A percentile compares a stretch with the other conserved stretches of the same genome.
Conservation (phyloP, 2,113 vertebrate species). For the Chloebia gouldiae region DNA sequence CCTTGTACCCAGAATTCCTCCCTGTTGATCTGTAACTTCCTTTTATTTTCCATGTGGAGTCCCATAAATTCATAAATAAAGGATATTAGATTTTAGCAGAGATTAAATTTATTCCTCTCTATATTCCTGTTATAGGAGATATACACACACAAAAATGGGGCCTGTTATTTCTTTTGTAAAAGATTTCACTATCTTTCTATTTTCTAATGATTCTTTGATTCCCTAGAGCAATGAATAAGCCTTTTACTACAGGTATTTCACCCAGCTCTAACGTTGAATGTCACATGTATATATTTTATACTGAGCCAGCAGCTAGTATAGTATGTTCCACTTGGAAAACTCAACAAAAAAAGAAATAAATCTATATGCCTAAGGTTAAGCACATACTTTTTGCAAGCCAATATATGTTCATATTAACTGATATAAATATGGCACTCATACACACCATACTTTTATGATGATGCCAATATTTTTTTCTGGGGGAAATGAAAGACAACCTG, state of each 20-base stretch:
- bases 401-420: not conserved
- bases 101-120: not conserved
- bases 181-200: not conserved
- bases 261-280: not conserved
- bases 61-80: not conserved
- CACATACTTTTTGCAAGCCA: not conserved
- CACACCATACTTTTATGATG: not conserved
- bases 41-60: not conserved
- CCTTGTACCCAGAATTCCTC: not conserved
- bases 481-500: not conserved
- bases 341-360: not conserved
- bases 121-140: no score
- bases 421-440: not conserved
- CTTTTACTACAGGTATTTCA: not conserved
- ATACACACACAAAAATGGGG: not conserved
- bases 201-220: not conserved
- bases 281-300: not conserved
- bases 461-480: not conserved
- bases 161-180: not conserved
- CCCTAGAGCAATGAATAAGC: not conserved
- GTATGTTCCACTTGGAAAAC: not conserved
- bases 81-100: not conserved
- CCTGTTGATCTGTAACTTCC: not conserved
- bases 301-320: not conserved
- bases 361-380: not conserved